phyloP scores from a whole-genome alignment of 30 jellyfish, hydroid and myxozoan genomes.

The Euphysa ruthae region DNA sequence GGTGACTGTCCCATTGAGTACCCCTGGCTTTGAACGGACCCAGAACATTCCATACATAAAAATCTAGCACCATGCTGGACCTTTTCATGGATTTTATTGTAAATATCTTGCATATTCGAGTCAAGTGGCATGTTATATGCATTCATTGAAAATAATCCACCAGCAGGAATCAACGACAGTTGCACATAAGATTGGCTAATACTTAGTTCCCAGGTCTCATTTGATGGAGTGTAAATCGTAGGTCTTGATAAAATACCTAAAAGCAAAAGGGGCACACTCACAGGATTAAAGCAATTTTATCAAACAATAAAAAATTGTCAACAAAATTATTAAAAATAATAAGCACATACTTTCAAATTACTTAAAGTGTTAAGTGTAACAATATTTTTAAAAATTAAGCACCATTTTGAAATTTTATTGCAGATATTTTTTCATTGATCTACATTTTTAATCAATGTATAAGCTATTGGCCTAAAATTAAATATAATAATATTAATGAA shows the following conservation, averaged over 20 bases:
- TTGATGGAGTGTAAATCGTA: constrained; percentile 2
- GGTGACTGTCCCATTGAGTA: not conserved
- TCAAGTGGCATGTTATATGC: not conserved
- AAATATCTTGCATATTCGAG: constrained; percentile 18
- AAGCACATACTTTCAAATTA: no score
- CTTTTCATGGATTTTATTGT: not conserved
- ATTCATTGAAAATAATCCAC: constrained; percentile 15
- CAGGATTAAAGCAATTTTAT: no score
- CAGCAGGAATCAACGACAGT: constrained; percentile 13
- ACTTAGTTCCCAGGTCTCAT: constrained; percentile 26
- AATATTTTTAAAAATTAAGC: no score
- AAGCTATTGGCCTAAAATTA: no score
- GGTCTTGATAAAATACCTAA: constrained; percentile 7
- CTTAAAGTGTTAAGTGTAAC: no score
- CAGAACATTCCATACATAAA: constrained; percentile 47
- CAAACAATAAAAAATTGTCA: no score
- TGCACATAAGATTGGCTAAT: constrained; percentile 32
- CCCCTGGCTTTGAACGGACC: constrained; percentile 35
- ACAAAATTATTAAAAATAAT: no score
- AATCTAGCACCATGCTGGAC: constrained; percentile 39
- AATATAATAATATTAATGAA: no score
- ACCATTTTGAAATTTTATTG: no score
- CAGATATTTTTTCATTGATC: no score
- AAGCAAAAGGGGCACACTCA: not conserved
- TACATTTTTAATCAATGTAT: no score